Evolutionary conservation across 2,888 invertebrate genomes (phyloP).

Genomic region (Drosophila barbarae): DNA sequence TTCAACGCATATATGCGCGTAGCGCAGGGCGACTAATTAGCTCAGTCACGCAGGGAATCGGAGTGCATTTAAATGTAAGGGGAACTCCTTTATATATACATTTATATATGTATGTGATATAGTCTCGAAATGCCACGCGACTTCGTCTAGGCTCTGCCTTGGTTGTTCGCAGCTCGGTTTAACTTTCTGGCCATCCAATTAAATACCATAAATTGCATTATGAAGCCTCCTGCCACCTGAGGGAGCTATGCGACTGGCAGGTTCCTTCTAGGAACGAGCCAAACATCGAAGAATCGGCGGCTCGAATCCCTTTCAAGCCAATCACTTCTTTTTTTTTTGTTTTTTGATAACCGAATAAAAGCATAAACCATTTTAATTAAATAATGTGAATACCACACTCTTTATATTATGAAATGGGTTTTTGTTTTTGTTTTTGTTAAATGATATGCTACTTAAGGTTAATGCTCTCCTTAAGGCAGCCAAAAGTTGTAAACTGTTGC

Average conservation of each 20-base stretch:
- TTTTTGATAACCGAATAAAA: slow-evolving; percentile 7
- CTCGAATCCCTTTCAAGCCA: slow-evolving; percentile 1
- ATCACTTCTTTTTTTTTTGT: not conserved
- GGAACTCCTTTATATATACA: not conserved
- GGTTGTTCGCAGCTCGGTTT: slow-evolving; percentile 27
- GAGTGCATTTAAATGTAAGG: slow-evolving; percentile 32
- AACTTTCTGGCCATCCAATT: slow-evolving; percentile 43
- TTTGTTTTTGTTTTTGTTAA: slow-evolving; percentile 10
- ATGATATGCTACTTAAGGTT: not conserved
- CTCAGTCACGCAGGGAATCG: slow-evolving; percentile 59
- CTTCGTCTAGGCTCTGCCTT: slow-evolving; percentile 19
- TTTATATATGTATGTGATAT: slow-evolving; percentile 1
- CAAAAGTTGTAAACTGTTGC: not conserved
- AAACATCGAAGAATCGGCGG: slow-evolving; percentile 4
- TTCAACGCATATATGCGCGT: slow-evolving; percentile 46
- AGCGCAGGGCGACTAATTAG: slow-evolving; percentile 52
- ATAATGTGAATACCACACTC: not conserved
- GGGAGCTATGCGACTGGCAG: not conserved
- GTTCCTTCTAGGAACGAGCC: slow-evolving; percentile 4
- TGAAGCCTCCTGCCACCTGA: slow-evolving; percentile 26
- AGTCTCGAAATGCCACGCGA: slow-evolving; percentile 24
- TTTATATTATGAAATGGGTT: not conserved
- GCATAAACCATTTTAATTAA: slow-evolving; percentile 2
- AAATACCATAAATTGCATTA: slow-evolving; percentile 65
- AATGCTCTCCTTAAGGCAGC: not conserved